Evolutionary conservation across 2,797 vertebrate genomes (phyloP).

Genomic region (Lagocephalus sceleratus): DNA sequence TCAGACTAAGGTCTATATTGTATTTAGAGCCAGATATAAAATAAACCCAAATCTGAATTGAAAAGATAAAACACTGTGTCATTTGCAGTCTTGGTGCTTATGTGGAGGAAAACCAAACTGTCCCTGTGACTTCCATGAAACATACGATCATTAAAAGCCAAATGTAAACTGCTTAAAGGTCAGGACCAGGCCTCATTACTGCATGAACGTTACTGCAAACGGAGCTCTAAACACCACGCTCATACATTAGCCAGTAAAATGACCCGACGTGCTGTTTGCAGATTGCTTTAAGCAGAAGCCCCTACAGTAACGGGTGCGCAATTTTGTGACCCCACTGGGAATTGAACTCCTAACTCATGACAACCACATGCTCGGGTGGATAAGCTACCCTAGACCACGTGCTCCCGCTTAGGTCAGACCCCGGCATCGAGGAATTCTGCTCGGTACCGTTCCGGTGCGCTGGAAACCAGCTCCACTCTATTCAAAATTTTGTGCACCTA

Average conservation of each 20-base stretch:
- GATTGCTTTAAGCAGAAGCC: slow-evolving; percentile 41
- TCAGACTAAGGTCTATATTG: not conserved
- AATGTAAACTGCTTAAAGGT: not conserved
- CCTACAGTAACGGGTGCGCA: slow-evolving; percentile 38
- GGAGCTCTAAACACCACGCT: slow-evolving; percentile 17
- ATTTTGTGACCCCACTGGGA: slow-evolving; percentile 49
- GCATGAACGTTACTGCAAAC: not conserved
- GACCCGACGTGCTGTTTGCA: slow-evolving; percentile 45
- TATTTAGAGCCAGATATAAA: not conserved
- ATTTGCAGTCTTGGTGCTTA: too few relatives aligned
- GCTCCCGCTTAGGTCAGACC: slow-evolving; percentile 19
- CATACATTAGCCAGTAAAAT: slow-evolving; percentile 32
- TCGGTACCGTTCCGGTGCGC: slow-evolving; percentile 6
- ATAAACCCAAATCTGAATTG: not conserved
- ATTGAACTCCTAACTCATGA: slow-evolving; percentile 47
- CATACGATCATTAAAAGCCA: too few relatives aligned
- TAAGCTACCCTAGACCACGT: slow-evolving; percentile 12
- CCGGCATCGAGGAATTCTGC: slow-evolving; percentile 14
- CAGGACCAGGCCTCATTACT: not conserved
- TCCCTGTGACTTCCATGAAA: not conserved
- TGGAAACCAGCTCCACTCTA: slow-evolving; percentile 36
- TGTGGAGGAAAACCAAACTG: not conserved
- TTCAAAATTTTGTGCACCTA: slow-evolving; percentile 56
- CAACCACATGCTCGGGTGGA: slow-evolving; percentile 39
- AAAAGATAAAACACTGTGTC: not conserved